Evolutionary conservation across 64 coral and sea anemone species (phyloP), one percentile per base, ranked within the genome.

Genomic region (Actinia tenebrosa): DNA sequence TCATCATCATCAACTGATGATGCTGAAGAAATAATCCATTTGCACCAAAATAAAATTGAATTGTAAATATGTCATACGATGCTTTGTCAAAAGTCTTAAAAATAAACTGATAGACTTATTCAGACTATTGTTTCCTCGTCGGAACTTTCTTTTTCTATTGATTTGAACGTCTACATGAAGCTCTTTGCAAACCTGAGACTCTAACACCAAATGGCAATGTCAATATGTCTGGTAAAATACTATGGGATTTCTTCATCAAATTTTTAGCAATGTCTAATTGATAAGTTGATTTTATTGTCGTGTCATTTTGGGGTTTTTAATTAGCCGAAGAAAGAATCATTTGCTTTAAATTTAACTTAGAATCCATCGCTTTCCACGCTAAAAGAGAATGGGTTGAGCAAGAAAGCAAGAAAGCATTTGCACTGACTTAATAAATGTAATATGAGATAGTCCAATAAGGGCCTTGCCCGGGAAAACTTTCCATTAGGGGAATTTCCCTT

Each of bases 401-500:
- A 66, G 63, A 20, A 66, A n/a, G 63, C 63, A 66, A 66, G 63
- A 5, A 66, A 42, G 69, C 11, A 42, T 37, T 37, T 15, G 26
- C 23, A 0, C 7, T 23, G n/a, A 37, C 30, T 37, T 37, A n/a
- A n/a, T 37, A 0, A 37, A 4, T 66, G 63, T 75, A 75, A 22
- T 23, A n/a, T 66, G 63, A 15, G 69, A 10, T 42, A 75, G 25
- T 16, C 27, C 8, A 37, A 30, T 9, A 27, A 5, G 63, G 69
- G 23, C 69, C 69, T 75, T 26, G 23, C 69, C 69, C 5, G 25
- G 26, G 25, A 75, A 75, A 75, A 25, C 26, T 11, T 13, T 58
- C 69, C 27, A 30, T 75, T 75, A 13, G 69, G 69, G 53, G 79
- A 81, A 81, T 81, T 81, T 53, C 77, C 79, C 17, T 7, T 81